These are phyloP conservation scores for Mactra quadrangularis DNA, from an alignment of 1,140 invertebrate genomes.

Conservation along the genomic window DNA sequence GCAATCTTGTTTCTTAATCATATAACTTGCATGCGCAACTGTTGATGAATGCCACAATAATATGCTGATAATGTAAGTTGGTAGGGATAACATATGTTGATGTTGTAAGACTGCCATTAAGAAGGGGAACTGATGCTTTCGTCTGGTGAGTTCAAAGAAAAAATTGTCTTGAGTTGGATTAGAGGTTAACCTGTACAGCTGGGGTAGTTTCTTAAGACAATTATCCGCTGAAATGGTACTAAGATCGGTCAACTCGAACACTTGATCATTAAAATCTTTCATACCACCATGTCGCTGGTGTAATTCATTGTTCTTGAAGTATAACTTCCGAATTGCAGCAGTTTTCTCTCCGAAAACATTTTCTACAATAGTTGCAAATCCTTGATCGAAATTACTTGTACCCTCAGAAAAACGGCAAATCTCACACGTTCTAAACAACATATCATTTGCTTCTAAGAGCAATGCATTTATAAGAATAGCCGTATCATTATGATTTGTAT, in stretches of 20 bases:
- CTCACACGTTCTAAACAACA: not conserved
- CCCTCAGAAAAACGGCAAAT: too few species aligned
- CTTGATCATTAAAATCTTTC: too few species aligned
- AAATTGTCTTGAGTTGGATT: conserved; percentile 4
- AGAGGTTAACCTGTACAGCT: not conserved
- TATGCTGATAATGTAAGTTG: conserved; percentile 6
- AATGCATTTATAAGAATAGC: not conserved
- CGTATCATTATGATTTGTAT: not conserved
- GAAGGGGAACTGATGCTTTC: conserved; percentile 15
- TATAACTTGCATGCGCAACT: conserved; percentile 35
- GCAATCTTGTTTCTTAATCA: conserved; percentile 26
- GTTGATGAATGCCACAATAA: conserved; percentile 35
- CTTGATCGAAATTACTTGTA: too few species aligned
- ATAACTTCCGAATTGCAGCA: too few species aligned
- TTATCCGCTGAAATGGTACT: not conserved
- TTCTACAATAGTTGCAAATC: too few species aligned
- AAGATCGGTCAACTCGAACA: not conserved
- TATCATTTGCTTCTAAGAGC: not conserved
- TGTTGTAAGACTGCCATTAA: not conserved
- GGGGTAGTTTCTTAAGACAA: not conserved
- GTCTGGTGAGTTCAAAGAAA: not conserved
- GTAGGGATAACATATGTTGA: not conserved
- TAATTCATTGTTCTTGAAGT: too few species aligned
- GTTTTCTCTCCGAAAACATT: too few species aligned
- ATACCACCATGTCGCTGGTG: too few species aligned